Evolutionary conservation across 2,797 vertebrate genomes (phyloP).

Genomic region (Pachyuromys duprasi): DNA sequence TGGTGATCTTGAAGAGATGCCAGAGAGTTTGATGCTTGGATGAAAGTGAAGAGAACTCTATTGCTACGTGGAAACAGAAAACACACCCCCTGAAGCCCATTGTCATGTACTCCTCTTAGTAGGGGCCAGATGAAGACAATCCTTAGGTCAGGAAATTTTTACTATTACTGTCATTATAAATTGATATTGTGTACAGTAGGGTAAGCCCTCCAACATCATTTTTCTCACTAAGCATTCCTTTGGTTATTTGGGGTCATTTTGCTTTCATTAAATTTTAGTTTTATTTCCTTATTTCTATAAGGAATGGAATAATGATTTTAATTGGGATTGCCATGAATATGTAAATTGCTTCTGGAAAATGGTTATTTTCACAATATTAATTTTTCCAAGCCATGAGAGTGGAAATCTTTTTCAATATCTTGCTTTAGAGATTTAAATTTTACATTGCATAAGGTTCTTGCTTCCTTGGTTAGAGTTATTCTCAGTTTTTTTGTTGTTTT

Average conservation of each 20-base stretch:
- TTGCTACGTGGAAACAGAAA: background rate
- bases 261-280: background rate
- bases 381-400: background rate
- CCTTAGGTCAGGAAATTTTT: constrained; percentile 17
- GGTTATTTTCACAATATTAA: background rate
- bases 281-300: background rate
- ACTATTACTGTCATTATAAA: background rate
- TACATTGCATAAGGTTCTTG: background rate
- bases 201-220: background rate
- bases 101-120: background rate
- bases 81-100: background rate
- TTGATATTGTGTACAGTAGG: background rate
- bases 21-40: background rate
- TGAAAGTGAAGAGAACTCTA: background rate
- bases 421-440: background rate
- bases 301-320: background rate
- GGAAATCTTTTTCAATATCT: background rate
- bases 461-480: background rate
- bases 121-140: background rate
- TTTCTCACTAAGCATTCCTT: background rate
- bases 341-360: background rate
- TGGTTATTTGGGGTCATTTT: background rate
- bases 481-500: background rate
- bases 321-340: background rate
- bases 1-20: background rate